Base-by-base conservation (phyloP, 2,113 vertebrate species). In the Elachura formosa region DNA sequence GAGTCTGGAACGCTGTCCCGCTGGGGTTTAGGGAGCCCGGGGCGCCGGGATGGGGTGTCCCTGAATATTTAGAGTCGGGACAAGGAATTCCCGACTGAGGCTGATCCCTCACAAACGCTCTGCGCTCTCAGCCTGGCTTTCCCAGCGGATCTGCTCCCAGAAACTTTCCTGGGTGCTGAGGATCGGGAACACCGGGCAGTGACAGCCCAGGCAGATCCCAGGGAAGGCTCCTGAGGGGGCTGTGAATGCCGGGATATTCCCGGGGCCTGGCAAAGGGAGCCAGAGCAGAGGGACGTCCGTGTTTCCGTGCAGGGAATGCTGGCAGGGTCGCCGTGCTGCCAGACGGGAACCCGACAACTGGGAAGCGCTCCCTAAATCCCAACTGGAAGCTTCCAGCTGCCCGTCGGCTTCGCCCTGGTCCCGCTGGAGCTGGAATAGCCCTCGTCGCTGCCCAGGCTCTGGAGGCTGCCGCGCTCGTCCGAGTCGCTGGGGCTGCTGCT, bases 401-500 rank as follows among this genome's bases (percentile, higher is more conserved):
- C 97, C 97, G 98, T 97, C 92, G 96, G 95, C 97, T 97, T 98
- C 86, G 98, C 97, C 82, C 97, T 98, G 96, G 96, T 98, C 91
- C 98, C 90, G 90, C 99, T 97, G 31, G 98, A 97, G 76, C 99
- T 99, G 97, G 98, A 98, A 71, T 99, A 99, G 63, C 99, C 99
- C 95, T 99, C 99, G 1, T 99, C 99, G 2, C 99, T 99, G 92
- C 98, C 98, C 80, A 98, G 96, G 95, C 99, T 99, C 95, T 98
- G 99, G 97, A 98, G 97, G 97, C 99, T 99, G 51, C 98, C 98
- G 24, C 98, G 96, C 95, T 99, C 99, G 0, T 99, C 99, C 5
- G 98, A 99, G 97, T 99, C 99, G 34, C 99, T 99, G 64, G 98
- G 98, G 21, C 99, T 98, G 98, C 99, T 99, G 21, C 99, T 98